These are phyloP conservation scores for Automeris io DNA, from an alignment of 2,888 invertebrate species.

Conservation along the genomic window DNA sequence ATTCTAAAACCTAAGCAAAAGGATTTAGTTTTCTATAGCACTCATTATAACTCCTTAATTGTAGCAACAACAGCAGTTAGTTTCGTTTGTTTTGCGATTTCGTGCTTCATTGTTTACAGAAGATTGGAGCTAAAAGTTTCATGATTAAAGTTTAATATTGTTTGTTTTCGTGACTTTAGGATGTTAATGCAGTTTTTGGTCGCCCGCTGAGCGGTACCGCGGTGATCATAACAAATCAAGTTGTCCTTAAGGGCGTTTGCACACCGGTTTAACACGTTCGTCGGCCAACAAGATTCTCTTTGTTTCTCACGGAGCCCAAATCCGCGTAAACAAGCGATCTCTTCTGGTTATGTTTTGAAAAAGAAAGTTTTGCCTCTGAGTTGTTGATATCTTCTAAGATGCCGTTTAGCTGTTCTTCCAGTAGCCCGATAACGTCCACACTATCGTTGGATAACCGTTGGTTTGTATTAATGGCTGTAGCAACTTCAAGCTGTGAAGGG, in stretches of 20 bases:
- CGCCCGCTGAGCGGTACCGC: constrained; percentile 58
- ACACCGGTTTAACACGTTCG: constrained; percentile 10
- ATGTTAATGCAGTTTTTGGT: constrained; percentile 57
- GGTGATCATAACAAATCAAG: constrained; percentile 72
- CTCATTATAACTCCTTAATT: constrained; percentile 64
- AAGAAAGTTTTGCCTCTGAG: too few relatives aligned
- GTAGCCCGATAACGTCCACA: too few relatives aligned
- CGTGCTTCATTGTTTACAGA: constrained; percentile 18
- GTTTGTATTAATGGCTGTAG: too few relatives aligned
- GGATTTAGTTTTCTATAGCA: constrained; percentile 19
- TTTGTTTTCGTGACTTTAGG: constrained; percentile 20
- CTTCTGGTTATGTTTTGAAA: too few relatives aligned
- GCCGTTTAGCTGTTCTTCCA: too few relatives aligned
- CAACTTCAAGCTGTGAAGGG: too few relatives aligned
- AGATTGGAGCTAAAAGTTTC: constrained; percentile 24
- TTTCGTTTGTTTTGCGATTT: constrained; percentile 66
- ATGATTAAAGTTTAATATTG: constrained; percentile 32
- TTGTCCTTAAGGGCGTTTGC: constrained; percentile 30
- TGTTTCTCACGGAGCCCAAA: too few relatives aligned
- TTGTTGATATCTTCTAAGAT: too few relatives aligned
- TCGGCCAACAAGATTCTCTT: too few relatives aligned
- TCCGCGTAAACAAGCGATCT: too few relatives aligned
- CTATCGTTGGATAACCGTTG: too few relatives aligned
- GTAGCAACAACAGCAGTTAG: constrained; percentile 59
- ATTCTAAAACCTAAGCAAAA: constrained; percentile 20